Percentiles rank a stretch among this genome's conserved stretches.
Conservation (phyloP, 2,113 vertebrate genomes). For the Takifugu flavidus region DNA sequence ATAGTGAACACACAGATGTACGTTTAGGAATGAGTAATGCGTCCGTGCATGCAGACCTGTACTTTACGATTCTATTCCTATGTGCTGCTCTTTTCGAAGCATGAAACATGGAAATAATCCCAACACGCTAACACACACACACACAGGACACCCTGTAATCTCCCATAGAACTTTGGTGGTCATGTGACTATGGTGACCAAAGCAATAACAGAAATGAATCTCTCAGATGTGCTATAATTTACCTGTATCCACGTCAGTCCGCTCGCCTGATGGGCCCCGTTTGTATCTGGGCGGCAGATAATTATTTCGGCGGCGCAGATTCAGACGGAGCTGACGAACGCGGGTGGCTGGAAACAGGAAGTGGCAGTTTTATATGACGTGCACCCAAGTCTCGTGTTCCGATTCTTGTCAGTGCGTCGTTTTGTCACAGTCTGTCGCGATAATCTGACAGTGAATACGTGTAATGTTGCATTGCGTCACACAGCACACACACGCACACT, state of each 20-base stretch:
- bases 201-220: constrained; percentile 14
- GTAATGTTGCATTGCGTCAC: constrained; percentile 52
- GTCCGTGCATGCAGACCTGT: constrained; percentile 61
- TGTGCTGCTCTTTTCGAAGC: constrained; percentile 50
- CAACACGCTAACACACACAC: constrained; percentile 32
- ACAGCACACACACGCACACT: constrained; percentile 18
- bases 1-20: constrained; percentile 46
- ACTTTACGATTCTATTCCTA: constrained; percentile 29
- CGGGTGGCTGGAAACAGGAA: constrained; percentile 38
- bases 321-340: constrained; percentile 38
- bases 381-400: constrained; percentile 26
- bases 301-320: constrained; percentile 41
- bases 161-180: constrained; percentile 50
- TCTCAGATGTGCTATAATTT: constrained; percentile 55
- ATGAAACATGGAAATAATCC: constrained; percentile 34
- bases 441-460: constrained; percentile 20
- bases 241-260: constrained; percentile 43
- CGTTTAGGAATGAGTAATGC: constrained; percentile 59
- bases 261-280: constrained; percentile 20
- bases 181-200: constrained; percentile 30
- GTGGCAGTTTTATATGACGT: constrained; percentile 60
- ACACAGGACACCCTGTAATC: constrained; percentile 26
- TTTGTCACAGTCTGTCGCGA: constrained; percentile 56
- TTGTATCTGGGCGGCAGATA: constrained; percentile 14
- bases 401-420: constrained; percentile 41